Evolutionary conservation across 2,888 invertebrate genomes (phyloP), one percentile per base, ranked within the genome.

Genomic region (Acanthosepion pharaonis): DNA sequence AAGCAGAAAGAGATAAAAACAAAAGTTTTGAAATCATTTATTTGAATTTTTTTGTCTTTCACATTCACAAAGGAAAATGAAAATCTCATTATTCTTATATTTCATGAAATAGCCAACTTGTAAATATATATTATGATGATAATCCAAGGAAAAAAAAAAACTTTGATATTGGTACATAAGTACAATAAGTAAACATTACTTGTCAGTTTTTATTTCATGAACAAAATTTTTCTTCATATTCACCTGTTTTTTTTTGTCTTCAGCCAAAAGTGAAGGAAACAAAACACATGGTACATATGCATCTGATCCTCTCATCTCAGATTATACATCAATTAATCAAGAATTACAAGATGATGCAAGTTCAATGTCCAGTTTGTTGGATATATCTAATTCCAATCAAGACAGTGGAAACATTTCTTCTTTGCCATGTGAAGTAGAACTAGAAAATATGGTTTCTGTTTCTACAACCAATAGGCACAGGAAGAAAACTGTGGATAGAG

Each of bases 381-480:
- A 93, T 93, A 18, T 51, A 49, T 93, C 93, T 53, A 93, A 48
- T 93, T 49, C 93, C 6, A 53, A 93, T 93, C 93, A 53, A n/a
- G 53, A 93, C 15, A 78, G 15, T 78, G 78, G 11, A n/a, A 9
- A 78, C n/a, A 78, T n/a, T 78, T n/a, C 48, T 93, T 20, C 93
- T 93, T 53, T 93, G 93, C 9, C 33, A 42, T 93, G 53, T 51
- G 93, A 93, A 53, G 93, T 93, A 5, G 93, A 93, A 51, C 20
- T 93, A 25, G 49, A 93, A 18, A 49, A n/a, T 49, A 49, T 93
- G 28, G 51, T 48, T 49, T 33, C 78, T 78, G 11, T 9, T 28
- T 78, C 78, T 78, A n/a, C 92, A 92, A 18, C 28, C 48, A 92
- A 53, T 23, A 53, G 53, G 28, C 92, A 92, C 48, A 28, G 53